Evolutionary conservation across 2,113 vertebrate genomes (phyloP), one percentile per base, ranked within the genome.

Genomic region (Planiliza haematocheilus): DNA sequence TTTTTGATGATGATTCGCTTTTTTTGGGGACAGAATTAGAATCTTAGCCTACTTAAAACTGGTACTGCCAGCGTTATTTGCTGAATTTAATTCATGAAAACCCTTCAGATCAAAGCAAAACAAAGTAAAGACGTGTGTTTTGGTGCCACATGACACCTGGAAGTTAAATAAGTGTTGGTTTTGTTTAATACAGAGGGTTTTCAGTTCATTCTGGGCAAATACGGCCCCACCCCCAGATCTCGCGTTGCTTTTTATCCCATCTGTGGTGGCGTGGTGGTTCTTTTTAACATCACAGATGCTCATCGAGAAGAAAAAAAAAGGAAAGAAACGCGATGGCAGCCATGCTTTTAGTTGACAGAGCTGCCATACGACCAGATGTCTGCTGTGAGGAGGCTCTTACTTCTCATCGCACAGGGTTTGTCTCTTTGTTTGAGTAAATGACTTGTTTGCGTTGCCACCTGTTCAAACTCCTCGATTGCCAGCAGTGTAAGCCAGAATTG

Each of bases 201-300:
- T 62, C 2, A 55, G 42, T 64, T 79, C 18, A 52, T 52, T 62
- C 69, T 49, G 30, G 46, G 45, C 20, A 14, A 37, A 76, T 17
- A 41, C 2, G 56, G 21, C 39, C 38, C 74, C 50, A 3, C 45
- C 71, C 10, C n/a, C 56, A 43, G 50, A 68, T 78, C 63, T 39
- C 41, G 2, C 41, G 10, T 42, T 46, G 37, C 34, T 80, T 77
- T 71, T 49, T 77, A 34, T 67, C 65, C 57, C 78, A 82, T 84
- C 79, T 81, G 71, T 59, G 57, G 48, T 70, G 46, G 69, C 57
- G 51, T 45, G 38, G 53, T 42, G 21, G 43, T 45, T 68, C 18
- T 81, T 84, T 30, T 68, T 56, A 59, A 74, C 80, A 56, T 82
- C 74, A 72, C 80, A 86, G 75, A 76, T 57, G 78, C 68, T 62